A percentile compares a stretch with the other conserved stretches of the same genome.
phyloP scores from a whole-genome alignment of 1,140 invertebrate species.

The Pseudomyrmex pallidus region DNA sequence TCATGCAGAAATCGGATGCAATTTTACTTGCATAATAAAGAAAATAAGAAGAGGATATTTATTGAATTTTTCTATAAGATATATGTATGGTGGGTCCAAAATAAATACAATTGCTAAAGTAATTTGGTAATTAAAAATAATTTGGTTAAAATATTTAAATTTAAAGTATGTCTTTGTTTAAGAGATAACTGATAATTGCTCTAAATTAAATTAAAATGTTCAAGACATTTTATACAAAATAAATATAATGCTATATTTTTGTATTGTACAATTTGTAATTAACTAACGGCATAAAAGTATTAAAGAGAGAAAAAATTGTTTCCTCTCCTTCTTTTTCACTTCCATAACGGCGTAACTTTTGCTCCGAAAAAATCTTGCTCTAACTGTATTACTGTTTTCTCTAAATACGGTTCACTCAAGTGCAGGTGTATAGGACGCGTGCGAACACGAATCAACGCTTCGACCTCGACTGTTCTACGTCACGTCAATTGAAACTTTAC shows the following conservation, averaged over 20 bases:
- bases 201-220: too few relatives aligned
- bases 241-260: too few relatives aligned
- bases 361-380: background rate
- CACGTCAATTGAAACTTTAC: slow-evolving; percentile 55
- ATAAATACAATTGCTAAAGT: background rate
- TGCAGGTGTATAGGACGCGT: background rate
- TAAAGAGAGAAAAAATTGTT: too few relatives aligned
- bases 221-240: too few relatives aligned
- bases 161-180: too few relatives aligned
- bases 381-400: slow-evolving; percentile 7
- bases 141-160: too few relatives aligned
- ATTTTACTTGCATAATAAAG: slow-evolving; percentile 1
- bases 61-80: background rate
- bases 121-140: too few relatives aligned
- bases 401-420: slow-evolving; percentile 6
- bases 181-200: too few relatives aligned
- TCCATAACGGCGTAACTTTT: background rate
- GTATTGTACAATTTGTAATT: too few relatives aligned
- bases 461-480: slow-evolving; percentile 53
- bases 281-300: too few relatives aligned
- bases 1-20: background rate
- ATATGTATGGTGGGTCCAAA: background rate
- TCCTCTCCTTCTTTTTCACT: too few relatives aligned
- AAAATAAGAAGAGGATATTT: too few relatives aligned
- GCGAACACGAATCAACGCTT: slow-evolving; percentile 21